Evolutionary conservation across 2,113 vertebrate genomes (phyloP).

Genomic region (Oxyruncus cristatus): DNA sequence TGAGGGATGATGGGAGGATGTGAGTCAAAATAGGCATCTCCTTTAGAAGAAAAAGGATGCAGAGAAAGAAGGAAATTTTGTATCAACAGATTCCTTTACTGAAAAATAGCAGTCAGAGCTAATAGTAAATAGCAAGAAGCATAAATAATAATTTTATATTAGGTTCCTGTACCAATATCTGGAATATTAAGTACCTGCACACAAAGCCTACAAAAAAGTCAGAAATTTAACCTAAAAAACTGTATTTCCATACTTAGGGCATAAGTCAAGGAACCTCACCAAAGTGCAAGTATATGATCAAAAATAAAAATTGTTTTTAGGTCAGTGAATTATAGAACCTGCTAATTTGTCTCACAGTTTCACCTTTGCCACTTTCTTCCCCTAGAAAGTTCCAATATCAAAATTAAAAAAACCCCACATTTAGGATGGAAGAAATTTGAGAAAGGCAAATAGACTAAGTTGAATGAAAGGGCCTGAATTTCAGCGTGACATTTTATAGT

Average conservation of each 20-base stretch:
- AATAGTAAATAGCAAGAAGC: neutral
- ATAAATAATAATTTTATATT: neutral
- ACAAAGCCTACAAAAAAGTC: neutral
- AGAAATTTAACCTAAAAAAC: neutral
- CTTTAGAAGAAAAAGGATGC: neutral
- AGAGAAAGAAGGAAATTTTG: neutral
- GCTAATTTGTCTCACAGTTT: neutral
- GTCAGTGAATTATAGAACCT: neutral
- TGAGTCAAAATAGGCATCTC: neutral
- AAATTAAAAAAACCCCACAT: neutral
- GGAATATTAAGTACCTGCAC: neutral
- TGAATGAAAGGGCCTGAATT: neutral
- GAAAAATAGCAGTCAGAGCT: neutral
- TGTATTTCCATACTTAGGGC: neutral
- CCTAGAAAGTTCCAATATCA: neutral
- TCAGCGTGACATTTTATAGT: neutral
- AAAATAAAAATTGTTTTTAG: neutral
- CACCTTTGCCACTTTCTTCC: neutral
- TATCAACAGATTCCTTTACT: neutral
- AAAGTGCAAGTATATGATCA: neutral
- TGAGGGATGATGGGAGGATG: neutral
- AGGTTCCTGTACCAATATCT: neutral
- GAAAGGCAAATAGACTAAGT: neutral
- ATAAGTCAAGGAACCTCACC: neutral
- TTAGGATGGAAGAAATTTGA: neutral